Conservation (phyloP, 2,888 invertebrate species). For the Galerucella nymphaeae region DNA sequence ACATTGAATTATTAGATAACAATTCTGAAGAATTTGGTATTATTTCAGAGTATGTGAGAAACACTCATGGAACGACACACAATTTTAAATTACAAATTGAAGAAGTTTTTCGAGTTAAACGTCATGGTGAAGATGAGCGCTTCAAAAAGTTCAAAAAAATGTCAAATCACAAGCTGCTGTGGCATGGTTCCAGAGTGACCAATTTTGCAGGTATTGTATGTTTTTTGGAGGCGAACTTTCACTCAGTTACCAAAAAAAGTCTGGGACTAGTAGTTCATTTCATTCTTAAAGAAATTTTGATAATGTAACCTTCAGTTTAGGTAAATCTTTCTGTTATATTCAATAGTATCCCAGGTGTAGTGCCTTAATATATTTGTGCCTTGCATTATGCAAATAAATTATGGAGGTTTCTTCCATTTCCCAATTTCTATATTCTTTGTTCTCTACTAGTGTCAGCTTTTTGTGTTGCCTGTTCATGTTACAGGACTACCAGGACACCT, state of each 20-base stretch:
- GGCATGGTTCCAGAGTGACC: constrained; percentile 97
- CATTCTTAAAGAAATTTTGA: too few relatives aligned
- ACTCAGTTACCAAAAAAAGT: neutral
- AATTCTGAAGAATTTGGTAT: constrained; percentile 78
- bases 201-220: constrained; percentile 83
- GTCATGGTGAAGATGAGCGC: constrained; percentile 81
- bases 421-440: too few relatives aligned
- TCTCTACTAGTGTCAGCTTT: too few relatives aligned
- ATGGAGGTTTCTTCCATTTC: too few relatives aligned
- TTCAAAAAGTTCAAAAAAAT: constrained; percentile 87
- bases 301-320: too few relatives aligned
- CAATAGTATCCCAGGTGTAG: too few relatives aligned
- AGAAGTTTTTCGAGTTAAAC: constrained; percentile 78
- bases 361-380: too few relatives aligned
- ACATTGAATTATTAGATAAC: constrained; percentile 77
- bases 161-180: constrained; percentile 86
- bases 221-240: neutral
- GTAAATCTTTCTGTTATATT: too few relatives aligned
- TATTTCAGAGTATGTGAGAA: constrained; percentile 82
- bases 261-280: neutral
- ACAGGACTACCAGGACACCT: too few relatives aligned
- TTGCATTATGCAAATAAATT: too few relatives aligned
- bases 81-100: constrained; percentile 77
- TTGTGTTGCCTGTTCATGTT: too few relatives aligned
- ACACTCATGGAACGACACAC: constrained; percentile 95